Evolutionary conservation across 2,888 invertebrate species (phyloP).

Genomic region (Pseudanteris insignis): DNA sequence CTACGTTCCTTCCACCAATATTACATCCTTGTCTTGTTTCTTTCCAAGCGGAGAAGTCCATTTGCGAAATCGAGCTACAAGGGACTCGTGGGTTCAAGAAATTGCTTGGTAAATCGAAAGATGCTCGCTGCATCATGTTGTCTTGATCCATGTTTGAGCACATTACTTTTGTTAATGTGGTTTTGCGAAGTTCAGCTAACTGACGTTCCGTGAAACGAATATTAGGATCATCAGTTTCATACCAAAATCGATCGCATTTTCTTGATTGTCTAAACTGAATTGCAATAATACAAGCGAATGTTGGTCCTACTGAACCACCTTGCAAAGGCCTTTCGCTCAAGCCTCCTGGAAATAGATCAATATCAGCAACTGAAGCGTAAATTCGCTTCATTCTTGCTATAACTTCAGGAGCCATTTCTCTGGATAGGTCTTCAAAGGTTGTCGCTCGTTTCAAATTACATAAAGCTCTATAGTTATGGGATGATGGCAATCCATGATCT

Average conservation of each 20-base stretch:
- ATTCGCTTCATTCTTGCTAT: conserved; percentile 81
- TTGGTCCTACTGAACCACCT: conserved; percentile 93
- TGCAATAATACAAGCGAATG: conserved; percentile 93
- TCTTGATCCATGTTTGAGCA: conserved; percentile 90
- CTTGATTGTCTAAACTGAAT: conserved; percentile 90
- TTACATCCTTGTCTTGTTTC: conserved; percentile 84
- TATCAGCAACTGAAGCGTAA: conserved; percentile 91
- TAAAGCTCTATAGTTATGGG: conserved; percentile 89
- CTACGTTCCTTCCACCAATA: conserved; percentile 81
- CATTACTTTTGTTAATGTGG: conserved; percentile 83
- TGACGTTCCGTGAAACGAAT: conserved; percentile 87
- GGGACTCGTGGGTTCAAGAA: conserved; percentile 90
- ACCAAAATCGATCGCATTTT: conserved; percentile 96
- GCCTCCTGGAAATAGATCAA: conserved; percentile 95
- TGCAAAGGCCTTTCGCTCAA: conserved; percentile 89
- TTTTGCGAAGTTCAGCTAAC: conserved; percentile 86
- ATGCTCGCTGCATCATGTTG: conserved; percentile 86
- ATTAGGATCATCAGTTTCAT: conserved; percentile 84
- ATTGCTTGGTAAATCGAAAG: conserved; percentile 90
- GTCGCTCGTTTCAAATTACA: conserved; percentile 88
- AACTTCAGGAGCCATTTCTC: conserved; percentile 87
- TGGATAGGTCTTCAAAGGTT: conserved; percentile 85
- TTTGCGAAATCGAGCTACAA: conserved; percentile 81
- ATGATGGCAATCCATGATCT: conserved; percentile 88
- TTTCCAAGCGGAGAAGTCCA: conserved; percentile 85